These are phyloP conservation scores for Lasius platythorax DNA, from an alignment of 2,888 invertebrate species.

Conservation along the genomic window DNA sequence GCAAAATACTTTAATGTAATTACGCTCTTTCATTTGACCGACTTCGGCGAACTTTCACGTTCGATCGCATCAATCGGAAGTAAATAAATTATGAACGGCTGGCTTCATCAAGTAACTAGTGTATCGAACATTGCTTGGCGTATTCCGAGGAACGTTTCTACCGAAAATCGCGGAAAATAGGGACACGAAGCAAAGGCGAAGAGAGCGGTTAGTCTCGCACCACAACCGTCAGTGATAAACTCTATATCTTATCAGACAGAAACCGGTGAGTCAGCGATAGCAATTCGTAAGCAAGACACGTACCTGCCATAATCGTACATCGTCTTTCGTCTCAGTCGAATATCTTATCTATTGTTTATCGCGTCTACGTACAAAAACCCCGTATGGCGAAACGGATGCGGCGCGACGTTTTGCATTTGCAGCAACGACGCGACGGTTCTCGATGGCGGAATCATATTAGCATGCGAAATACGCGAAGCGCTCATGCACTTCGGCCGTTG, in stretches of 20 bases:
- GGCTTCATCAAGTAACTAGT: slow-evolving; percentile 28
- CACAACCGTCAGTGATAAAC: slow-evolving; percentile 65
- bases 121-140: background rate
- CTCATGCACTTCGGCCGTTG: slow-evolving; percentile 8
- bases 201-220: slow-evolving; percentile 55
- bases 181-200: slow-evolving; percentile 35
- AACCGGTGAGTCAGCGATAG: slow-evolving; percentile 54
- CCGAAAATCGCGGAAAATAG: slow-evolving; percentile 52
- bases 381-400: slow-evolving; percentile 31
- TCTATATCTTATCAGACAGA: slow-evolving; percentile 76
- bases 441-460: slow-evolving; percentile 52
- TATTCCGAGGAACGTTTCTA: slow-evolving; percentile 11
- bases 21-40: background rate
- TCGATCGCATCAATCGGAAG: slow-evolving; percentile 28
- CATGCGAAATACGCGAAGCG: slow-evolving; percentile 39
- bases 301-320: slow-evolving; percentile 52
- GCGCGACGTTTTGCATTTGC: slow-evolving; percentile 45
- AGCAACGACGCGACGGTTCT: slow-evolving; percentile 39
- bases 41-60: slow-evolving; percentile 37
- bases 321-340: slow-evolving; percentile 48
- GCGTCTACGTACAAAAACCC: slow-evolving; percentile 42
- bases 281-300: slow-evolving; percentile 56
- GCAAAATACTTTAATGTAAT: slow-evolving; percentile 9
- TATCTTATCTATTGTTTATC: slow-evolving; percentile 57
- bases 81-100: slow-evolving; percentile 52